These are phyloP conservation scores for Typhlomys cinereus DNA, from an alignment of 2,113 vertebrate species.

Conservation along the genomic window DNA sequence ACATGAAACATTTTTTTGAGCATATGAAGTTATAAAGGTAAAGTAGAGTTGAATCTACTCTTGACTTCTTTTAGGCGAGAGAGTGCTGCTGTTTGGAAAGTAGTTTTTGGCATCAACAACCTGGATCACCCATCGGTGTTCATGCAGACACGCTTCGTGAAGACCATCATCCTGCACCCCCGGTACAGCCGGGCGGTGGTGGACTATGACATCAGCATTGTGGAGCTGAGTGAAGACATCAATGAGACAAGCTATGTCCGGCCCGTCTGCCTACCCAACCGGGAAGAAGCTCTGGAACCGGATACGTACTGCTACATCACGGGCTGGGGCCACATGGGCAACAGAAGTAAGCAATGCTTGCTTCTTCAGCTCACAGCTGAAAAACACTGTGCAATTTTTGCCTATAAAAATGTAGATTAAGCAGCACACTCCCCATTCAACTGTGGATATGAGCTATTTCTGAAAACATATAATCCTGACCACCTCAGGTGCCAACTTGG, in stretches of 20 bases:
- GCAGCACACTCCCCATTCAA: not conserved
- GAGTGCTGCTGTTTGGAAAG: slow-evolving; percentile 92
- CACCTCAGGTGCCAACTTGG: not conserved
- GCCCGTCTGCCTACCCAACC: slow-evolving; percentile 92
- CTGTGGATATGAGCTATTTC: not conserved
- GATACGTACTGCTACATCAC: slow-evolving; percentile 98
- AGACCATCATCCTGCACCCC: slow-evolving; percentile 93
- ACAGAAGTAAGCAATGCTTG: slow-evolving; percentile 90
- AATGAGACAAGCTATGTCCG: slow-evolving; percentile 90
- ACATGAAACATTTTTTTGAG: not conserved
- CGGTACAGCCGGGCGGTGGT: slow-evolving; percentile 95
- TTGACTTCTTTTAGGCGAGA: slow-evolving; percentile 87
- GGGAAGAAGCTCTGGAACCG: slow-evolving; percentile 83
- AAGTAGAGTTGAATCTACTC: not conserved
- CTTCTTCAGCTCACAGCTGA: not conserved
- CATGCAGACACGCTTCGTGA: slow-evolving; percentile 91
- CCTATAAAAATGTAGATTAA: not conserved
- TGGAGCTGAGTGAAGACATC: slow-evolving; percentile 90
- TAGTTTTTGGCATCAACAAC: slow-evolving; percentile 95
- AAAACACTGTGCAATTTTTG: not conserved
- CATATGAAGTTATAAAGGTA: not conserved
- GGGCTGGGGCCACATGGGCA: slow-evolving; percentile 98
- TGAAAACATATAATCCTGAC: not conserved
- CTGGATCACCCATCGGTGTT: slow-evolving; percentile 92
- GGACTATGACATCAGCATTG: slow-evolving; percentile 97